A percentile compares a stretch with the other conserved stretches of the same genome.
Evolutionary conservation across 1,140 invertebrate genomes (phyloP).

Genomic region (Asobara japonica): DNA sequence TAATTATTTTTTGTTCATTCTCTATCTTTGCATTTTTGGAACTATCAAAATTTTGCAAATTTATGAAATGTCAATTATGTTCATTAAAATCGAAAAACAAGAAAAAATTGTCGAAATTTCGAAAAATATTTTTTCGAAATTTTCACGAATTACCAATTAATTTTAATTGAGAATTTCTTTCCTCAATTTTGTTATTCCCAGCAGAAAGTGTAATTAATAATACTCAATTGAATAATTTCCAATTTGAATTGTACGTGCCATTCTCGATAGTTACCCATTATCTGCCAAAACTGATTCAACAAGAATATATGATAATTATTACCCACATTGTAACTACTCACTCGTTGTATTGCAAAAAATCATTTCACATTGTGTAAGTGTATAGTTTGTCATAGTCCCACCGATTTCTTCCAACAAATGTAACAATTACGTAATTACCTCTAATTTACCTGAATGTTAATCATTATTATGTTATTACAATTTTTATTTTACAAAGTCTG

Average conservation of each 20-base stretch:
- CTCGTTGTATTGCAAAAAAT: not conserved
- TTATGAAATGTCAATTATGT: no score
- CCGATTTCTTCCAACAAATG: not conserved
- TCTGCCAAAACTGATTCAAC: not conserved
- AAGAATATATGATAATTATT: not conserved
- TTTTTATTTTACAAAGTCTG: conserved; percentile 23
- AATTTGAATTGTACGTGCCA: conserved; percentile 12
- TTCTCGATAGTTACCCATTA: not conserved
- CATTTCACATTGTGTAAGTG: not conserved
- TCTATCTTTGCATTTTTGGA: no score
- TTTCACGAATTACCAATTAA: no score
- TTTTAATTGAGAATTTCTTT: no score
- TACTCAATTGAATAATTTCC: not conserved
- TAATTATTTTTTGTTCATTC: no score
- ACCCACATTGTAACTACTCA: not conserved
- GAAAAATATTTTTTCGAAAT: no score
- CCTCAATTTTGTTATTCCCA: no score
- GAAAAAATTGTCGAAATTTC: no score
- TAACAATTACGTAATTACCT: not conserved
- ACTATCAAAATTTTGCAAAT: no score
- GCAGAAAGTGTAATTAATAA: conserved; percentile 13
- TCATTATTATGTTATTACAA: not conserved
- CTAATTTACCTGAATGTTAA: not conserved
- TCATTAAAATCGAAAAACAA: no score
- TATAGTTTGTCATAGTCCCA: not conserved